These are phyloP conservation scores for Podabrus alpinus DNA, from an alignment of 2,888 invertebrate species.

Conservation along the genomic window DNA sequence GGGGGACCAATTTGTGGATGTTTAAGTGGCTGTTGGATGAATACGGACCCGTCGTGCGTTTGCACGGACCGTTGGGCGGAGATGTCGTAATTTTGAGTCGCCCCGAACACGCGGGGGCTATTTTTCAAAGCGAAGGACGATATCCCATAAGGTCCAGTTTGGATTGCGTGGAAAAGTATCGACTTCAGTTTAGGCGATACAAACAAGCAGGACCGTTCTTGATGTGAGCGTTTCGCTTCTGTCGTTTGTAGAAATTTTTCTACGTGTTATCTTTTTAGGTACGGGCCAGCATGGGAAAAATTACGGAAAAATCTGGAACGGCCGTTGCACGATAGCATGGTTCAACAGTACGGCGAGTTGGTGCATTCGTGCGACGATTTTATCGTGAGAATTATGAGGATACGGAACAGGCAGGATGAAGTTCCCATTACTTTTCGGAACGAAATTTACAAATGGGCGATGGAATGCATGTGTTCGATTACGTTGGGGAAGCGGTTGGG, in stretches of 20 bases:
- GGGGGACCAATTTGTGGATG: slow-evolving; percentile 56
- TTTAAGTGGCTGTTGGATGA: slow-evolving; percentile 57
- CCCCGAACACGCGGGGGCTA: slow-evolving; percentile 67
- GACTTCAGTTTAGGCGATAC: slow-evolving; percentile 61
- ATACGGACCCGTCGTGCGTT: slow-evolving; percentile 69
- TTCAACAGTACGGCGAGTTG: slow-evolving; percentile 53
- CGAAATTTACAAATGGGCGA: slow-evolving; percentile 69
- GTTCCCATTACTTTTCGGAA: slow-evolving; percentile 61
- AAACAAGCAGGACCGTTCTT: slow-evolving; percentile 62
- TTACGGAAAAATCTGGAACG: slow-evolving; percentile 58
- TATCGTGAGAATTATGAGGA: slow-evolving; percentile 57
- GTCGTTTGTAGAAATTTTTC: not conserved
- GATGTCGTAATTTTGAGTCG: slow-evolving; percentile 67
- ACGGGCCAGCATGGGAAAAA: slow-evolving; percentile 64
- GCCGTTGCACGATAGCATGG: slow-evolving; percentile 56
- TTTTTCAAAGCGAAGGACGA: slow-evolving; percentile 65
- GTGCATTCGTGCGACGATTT: slow-evolving; percentile 54
- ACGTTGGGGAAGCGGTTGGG: slow-evolving; percentile 66
- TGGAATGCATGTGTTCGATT: slow-evolving; percentile 66
- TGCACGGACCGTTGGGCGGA: slow-evolving; percentile 66
- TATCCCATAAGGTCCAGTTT: slow-evolving; percentile 65
- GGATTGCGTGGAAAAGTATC: slow-evolving; percentile 68
- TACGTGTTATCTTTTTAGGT: slow-evolving; percentile 49
- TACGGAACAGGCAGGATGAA: slow-evolving; percentile 68
- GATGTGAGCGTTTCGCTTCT: slow-evolving; percentile 51